Conservation (phyloP, 1,140 invertebrate species). For the Daktulosphaira vitifoliae region DNA sequence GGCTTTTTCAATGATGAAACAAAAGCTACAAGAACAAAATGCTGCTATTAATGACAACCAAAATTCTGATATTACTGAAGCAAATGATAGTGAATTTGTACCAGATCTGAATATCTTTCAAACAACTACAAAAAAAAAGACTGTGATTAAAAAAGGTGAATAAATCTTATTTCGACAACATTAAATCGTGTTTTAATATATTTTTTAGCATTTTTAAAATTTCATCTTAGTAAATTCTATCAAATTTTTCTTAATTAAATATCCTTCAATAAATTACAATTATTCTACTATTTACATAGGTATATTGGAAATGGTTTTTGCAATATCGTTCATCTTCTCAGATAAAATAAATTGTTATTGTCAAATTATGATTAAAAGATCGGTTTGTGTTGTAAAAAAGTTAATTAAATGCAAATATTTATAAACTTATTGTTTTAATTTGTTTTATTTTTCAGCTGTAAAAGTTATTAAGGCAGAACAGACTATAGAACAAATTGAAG, state of each 20-base stretch:
- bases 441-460: not conserved
- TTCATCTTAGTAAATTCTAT: not conserved
- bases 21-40: conserved; percentile 34
- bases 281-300: conserved; percentile 21
- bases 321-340: not conserved
- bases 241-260: not conserved
- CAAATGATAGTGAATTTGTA: conserved; percentile 13
- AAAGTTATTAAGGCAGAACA: conserved; percentile 38
- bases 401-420: not conserved
- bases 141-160: conserved; percentile 13
- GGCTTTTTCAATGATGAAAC: conserved; percentile 43
- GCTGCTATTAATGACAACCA: conserved; percentile 23
- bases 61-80: conserved; percentile 14
- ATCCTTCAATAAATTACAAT: not conserved
- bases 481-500: conserved; percentile 40
- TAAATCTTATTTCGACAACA: not conserved
- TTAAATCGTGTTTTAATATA: not conserved
- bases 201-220: too few species aligned
- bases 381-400: not conserved
- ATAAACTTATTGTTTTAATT: not conserved
- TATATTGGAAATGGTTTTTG: not conserved
- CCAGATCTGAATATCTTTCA: conserved; percentile 7
- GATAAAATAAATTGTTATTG: not conserved
- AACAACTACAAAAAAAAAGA: conserved; percentile 14
- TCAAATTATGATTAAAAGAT: conserved; percentile 11